Evolutionary conservation across 2,888 invertebrate species (phyloP), one percentile per base, ranked within the genome.

Genomic region (Iphiclides podalirius): DNA sequence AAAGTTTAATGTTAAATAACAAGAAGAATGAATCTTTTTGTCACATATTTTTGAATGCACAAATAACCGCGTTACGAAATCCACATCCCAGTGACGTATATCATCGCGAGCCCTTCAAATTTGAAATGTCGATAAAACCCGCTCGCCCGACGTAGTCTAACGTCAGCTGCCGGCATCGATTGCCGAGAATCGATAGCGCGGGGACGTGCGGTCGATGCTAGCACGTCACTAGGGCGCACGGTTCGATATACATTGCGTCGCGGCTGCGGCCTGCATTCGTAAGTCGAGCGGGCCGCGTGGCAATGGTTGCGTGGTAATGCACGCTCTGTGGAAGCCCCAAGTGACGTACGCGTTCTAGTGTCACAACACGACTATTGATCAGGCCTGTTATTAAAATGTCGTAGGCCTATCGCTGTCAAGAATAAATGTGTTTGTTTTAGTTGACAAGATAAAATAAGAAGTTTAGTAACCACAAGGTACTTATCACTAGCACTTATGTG

Each of bases 131-230:
- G 46, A 34, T 15, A 40, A 39, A 36, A 28, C 9, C 23, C 48
- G 23, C 28, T 20, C 37, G 42, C 42, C 40, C 37, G 36, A 34
- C 47, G 26, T 33, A 20, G 23, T 16, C 36, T 16, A 13, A 38
- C 48, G 65, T 66, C 70, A 72, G 70, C 71, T 72, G 73, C 64
- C 53, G 53, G 59, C 61, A 75, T 79, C 70, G 72, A 72, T 69
- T 71, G 54, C 53, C 49, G 49, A 55, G 52, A 67, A 72, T 72
- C 71, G 71, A 72, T 69, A 60, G 38, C 47, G 44, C 47, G 54
- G 53, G 48, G 42, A 47, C 54, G 26, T 56, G 53, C 56, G 63
- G 64, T 73, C 68, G 68, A 72, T 68, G 61, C 50, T 17, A 47
- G 63, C 57, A 65, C 76, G 75, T 75, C 77, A 77, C 78, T 72